phyloP scores from a whole-genome alignment of 2,113 vertebrate species.

The Peromyscus maniculatus region DNA sequence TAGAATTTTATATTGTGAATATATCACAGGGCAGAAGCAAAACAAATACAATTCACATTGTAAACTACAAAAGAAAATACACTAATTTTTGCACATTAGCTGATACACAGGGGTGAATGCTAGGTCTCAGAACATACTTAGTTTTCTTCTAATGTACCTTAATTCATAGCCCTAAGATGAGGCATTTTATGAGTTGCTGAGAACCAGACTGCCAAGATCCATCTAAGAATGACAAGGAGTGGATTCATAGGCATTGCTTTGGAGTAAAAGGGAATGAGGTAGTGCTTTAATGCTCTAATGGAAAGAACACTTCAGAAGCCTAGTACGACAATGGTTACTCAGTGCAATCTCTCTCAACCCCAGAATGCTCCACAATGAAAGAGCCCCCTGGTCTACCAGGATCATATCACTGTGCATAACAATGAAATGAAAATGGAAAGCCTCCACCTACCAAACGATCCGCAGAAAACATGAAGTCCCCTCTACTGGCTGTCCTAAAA shows the following conservation, averaged over 20 bases:
- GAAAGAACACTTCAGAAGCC: slow-evolving; percentile 45
- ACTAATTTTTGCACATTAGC: slow-evolving; percentile 22
- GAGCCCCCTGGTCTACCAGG: not conserved
- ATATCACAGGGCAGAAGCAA: slow-evolving; percentile 33
- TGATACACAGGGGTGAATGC: slow-evolving; percentile 41
- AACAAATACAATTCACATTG: not conserved
- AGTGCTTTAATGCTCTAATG: slow-evolving; percentile 52
- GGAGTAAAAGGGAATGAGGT: not conserved
- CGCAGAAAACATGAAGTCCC: slow-evolving; percentile 98
- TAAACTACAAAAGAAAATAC: not conserved
- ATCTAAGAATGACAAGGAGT: slow-evolving; percentile 58
- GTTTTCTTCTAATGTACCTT: slow-evolving; percentile 49
- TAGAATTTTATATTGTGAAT: not conserved
- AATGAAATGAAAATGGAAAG: slow-evolving; percentile 77
- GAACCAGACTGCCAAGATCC: slow-evolving; percentile 15
- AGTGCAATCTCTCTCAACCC: not conserved
- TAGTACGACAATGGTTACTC: slow-evolving; percentile 22
- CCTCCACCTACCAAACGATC: slow-evolving; percentile 94
- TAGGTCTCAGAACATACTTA: slow-evolving; percentile 26
- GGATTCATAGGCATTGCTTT: slow-evolving; percentile 18
- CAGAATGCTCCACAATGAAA: slow-evolving; percentile 42
- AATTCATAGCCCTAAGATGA: slow-evolving; percentile 50
- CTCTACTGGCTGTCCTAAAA: slow-evolving; percentile 96
- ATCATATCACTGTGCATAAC: slow-evolving; percentile 33
- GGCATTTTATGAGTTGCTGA: slow-evolving; percentile 44